Percentiles rank a stretch among this genome's conserved stretches.
These are phyloP conservation scores for Schlechtendalia chinensis DNA, from an alignment of 1,140 invertebrate species.

Conservation along the genomic window DNA sequence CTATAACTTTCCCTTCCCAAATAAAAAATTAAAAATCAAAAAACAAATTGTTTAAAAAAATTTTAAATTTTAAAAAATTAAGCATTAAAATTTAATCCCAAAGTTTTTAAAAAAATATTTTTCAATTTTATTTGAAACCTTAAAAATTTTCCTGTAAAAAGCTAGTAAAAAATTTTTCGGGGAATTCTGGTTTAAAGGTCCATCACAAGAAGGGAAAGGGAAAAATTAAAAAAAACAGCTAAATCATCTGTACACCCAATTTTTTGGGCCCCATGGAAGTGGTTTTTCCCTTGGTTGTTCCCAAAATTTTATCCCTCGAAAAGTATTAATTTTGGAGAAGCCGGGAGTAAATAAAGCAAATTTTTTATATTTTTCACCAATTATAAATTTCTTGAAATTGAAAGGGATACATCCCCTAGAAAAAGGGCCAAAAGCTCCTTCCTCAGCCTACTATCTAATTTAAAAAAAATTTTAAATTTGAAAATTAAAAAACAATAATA, in stretches of 20 bases:
- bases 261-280: conserved; percentile 62
- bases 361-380: conserved; percentile 79
- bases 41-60: no score
- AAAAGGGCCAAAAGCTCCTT: conserved; percentile 69
- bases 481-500: not conserved
- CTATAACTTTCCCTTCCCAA: no score
- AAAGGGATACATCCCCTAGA: conserved; percentile 81
- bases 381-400: conserved; percentile 86
- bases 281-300: conserved; percentile 77
- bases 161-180: conserved; percentile 70
- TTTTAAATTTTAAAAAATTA: no score
- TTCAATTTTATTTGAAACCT: no score
- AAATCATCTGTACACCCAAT: conserved; percentile 72
- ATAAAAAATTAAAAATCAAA: no score
- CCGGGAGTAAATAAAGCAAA: conserved; percentile 71
- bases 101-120: no score
- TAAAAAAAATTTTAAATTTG: conserved; percentile 5
- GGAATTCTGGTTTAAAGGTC: conserved; percentile 80
- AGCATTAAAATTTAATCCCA: no score
- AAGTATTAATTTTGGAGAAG: conserved; percentile 69
- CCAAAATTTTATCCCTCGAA: conserved; percentile 82
- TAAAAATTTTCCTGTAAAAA: conserved; percentile 66
- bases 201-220: conserved; percentile 69
- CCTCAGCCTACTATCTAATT: conserved; percentile 53
- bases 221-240: conserved; percentile 71